Conservation (phyloP, 2,888 invertebrate genomes). For the Capitulum mitella region DNA sequence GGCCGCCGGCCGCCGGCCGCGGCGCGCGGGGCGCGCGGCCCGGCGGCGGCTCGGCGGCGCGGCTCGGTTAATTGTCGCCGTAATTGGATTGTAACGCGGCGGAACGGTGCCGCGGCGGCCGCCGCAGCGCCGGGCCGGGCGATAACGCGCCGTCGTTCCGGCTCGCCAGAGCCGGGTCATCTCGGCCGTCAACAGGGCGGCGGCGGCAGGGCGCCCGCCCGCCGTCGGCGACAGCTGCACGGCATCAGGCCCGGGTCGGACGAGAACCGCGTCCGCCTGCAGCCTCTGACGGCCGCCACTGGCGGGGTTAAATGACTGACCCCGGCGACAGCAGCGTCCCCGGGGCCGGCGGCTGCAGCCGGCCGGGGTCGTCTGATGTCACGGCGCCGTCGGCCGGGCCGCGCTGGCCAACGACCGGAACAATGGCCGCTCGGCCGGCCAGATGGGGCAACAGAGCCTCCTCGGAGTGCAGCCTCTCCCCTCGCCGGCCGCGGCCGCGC, state of each 20-base stretch:
- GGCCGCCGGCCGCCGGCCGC: neutral
- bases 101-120: neutral
- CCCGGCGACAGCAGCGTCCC: neutral
- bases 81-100: constrained; percentile 5
- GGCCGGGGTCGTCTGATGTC: no score
- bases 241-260: neutral
- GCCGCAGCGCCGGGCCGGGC: neutral
- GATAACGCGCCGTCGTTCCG: no score
- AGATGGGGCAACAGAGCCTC: no score
- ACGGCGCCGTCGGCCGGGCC: no score
- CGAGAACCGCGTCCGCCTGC: no score
- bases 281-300: no score
- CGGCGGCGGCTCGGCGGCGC: neutral
- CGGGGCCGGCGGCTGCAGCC: neutral
- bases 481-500: no score
- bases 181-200: neutral
- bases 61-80: neutral
- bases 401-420: no score
- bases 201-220: neutral
- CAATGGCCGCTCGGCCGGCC: no score
- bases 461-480: no score
- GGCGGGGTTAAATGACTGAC: no score
- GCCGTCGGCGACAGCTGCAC: neutral
- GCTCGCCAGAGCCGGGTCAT: no score
- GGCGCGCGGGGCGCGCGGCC: neutral